Evolutionary conservation across 1,140 invertebrate species (phyloP).

Genomic region (Drosophila rhopaloa): DNA sequence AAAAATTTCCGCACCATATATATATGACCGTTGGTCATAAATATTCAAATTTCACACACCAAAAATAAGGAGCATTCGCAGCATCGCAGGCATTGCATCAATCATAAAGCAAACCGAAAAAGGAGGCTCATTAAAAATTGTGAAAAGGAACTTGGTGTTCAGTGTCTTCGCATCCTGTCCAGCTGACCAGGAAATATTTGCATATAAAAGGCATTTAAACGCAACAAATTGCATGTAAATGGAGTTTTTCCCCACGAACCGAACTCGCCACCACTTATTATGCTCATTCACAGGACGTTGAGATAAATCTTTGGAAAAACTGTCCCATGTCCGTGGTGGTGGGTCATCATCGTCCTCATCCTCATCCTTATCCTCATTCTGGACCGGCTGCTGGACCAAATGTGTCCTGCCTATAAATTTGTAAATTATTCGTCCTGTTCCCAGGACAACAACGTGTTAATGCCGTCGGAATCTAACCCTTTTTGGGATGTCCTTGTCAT

Average conservation of each 20-base stretch:
- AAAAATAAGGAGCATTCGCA: slow-evolving; percentile 27
- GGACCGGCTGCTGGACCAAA: slow-evolving; percentile 58
- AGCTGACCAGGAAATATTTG: slow-evolving; percentile 73
- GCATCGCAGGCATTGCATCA: slow-evolving; percentile 70
- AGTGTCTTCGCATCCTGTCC: slow-evolving; percentile 48
- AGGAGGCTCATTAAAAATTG: slow-evolving; percentile 73
- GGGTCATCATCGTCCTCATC: slow-evolving; percentile 10
- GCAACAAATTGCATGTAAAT: slow-evolving; percentile 83
- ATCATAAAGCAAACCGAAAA: slow-evolving; percentile 57
- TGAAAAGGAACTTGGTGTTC: slow-evolving; percentile 64
- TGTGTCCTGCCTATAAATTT: slow-evolving; percentile 75
- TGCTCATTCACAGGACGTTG: slow-evolving; percentile 78
- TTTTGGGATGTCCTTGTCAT: slow-evolving; percentile 62
- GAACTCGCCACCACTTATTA: slow-evolving; percentile 80
- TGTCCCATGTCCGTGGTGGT: slow-evolving; percentile 50
- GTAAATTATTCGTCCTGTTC: slow-evolving; percentile 64
- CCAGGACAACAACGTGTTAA: slow-evolving; percentile 80
- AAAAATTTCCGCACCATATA: slow-evolving; percentile 81
- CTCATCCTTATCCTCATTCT: background rate
- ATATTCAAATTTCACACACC: slow-evolving; percentile 77
- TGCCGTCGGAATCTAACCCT: slow-evolving; percentile 67
- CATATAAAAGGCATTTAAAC: slow-evolving; percentile 83
- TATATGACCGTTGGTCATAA: slow-evolving; percentile 84
- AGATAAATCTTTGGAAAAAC: slow-evolving; percentile 68
- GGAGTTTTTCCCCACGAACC: slow-evolving; percentile 60